Conservation (phyloP, 1,140 invertebrate species). For the Cotesia typhae region DNA sequence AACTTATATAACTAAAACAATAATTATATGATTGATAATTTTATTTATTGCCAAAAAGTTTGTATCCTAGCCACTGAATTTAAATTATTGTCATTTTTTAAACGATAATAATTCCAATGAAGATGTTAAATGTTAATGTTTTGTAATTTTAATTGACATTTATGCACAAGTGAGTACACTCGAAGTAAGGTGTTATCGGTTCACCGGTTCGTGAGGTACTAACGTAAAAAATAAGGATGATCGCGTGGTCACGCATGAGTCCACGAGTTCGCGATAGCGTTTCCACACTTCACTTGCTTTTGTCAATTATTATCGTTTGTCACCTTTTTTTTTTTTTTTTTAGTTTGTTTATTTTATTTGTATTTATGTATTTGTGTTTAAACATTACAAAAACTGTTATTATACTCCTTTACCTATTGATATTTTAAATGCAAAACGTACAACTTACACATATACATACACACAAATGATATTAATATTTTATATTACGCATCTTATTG, state of each 20-base stretch:
- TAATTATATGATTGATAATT: too few species aligned
- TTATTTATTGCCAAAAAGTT: too few species aligned
- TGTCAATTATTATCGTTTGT: slow-evolving; percentile 59
- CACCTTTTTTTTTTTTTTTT: slow-evolving; percentile 49
- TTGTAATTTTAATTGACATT: background rate
- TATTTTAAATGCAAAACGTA: too few species aligned
- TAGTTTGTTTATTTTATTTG: too few species aligned
- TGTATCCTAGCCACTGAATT: too few species aligned
- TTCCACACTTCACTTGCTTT: slow-evolving; percentile 28
- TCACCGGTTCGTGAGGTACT: slow-evolving; percentile 50
- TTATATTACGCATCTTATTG: background rate
- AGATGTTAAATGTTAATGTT: background rate
- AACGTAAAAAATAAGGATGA: slow-evolving; percentile 45
- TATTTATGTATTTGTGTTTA: slow-evolving; percentile 33
- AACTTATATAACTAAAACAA: too few species aligned
- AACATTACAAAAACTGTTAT: slow-evolving; percentile 11
- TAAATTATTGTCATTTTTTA: too few species aligned
- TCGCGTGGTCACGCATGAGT: slow-evolving; percentile 33
- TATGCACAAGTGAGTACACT: too few species aligned
- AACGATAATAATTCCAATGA: too few species aligned
- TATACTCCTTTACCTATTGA: slow-evolving; percentile 4
- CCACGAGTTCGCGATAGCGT: slow-evolving; percentile 44
- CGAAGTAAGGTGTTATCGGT: slow-evolving; percentile 46
- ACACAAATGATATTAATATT: background rate
- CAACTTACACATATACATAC: background rate